Percentiles rank a stretch among this genome's conserved stretches.
Conservation (phyloP, 2,797 vertebrate species). For the Phoxinus dragarum region DNA sequence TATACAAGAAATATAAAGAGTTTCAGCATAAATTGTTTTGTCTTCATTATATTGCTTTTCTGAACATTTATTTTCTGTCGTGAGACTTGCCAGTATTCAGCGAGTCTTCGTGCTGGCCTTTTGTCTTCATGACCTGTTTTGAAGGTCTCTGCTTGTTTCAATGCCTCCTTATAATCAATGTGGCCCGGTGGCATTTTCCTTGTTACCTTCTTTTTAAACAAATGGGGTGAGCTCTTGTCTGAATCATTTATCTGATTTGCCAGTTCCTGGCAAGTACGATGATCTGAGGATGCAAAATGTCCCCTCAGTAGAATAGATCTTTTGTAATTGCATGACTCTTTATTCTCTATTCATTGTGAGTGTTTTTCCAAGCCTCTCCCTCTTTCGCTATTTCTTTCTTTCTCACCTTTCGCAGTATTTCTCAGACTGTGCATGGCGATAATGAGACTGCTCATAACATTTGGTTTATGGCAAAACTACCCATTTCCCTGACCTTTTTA, state of each 20-base stretch:
- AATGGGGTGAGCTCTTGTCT: constrained; percentile 6
- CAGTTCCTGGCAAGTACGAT: constrained; percentile 33
- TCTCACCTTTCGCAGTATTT: not conserved
- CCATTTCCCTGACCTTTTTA: constrained; percentile 50
- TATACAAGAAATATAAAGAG: not conserved
- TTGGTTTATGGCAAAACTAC: constrained; percentile 51
- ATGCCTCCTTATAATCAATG: constrained; percentile 1
- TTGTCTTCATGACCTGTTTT: constrained; percentile 27
- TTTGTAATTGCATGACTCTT: constrained; percentile 24
- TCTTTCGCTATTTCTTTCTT: not conserved
- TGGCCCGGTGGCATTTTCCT: constrained; percentile 39
- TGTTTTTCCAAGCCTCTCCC: not conserved
- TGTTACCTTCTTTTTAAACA: constrained; percentile 41
- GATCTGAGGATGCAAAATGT: constrained; percentile 37
- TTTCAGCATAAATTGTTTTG: not conserved
- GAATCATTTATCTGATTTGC: constrained; percentile 39
- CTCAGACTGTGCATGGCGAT: constrained; percentile 8
- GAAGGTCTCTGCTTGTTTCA: constrained; percentile 24
- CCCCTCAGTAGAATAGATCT: constrained; percentile 39
- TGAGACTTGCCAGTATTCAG: not conserved
- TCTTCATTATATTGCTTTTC: constrained; percentile 1
- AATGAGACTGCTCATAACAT: constrained; percentile 45
- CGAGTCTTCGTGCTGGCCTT: constrained; percentile 4
- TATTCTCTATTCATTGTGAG: constrained; percentile 35
- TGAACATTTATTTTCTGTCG: not conserved